Evolutionary conservation across 2,797 vertebrate genomes (phyloP), one percentile per base, ranked within the genome.

Genomic region (Lophura swinhoii): DNA sequence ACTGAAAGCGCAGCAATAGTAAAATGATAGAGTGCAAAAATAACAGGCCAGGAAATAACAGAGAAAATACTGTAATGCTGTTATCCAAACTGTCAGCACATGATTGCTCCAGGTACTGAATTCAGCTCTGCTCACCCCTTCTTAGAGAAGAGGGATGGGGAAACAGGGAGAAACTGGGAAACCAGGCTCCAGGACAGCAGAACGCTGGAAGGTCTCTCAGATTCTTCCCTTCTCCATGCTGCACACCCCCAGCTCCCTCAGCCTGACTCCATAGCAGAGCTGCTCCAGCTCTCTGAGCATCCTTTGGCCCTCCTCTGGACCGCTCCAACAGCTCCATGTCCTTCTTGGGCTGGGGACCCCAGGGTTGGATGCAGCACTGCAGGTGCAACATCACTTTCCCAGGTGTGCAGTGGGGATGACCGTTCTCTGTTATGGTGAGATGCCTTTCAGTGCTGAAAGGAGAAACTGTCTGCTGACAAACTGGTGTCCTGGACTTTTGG

Each of bases 21-120:
- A 24, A 69, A 91, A 91, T 83, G 66, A 95, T 11, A 43, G 88
- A 77, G 62, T 51, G 74, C 62, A 87, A 58, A 94, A 88, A 88
- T 21, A 88, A 55, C 69, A 33, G 84, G 71, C 26, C 59, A 68
- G 90, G 46, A 79, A 93, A 91, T 91, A 88, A 72, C 5, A 91
- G 33, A 74, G 86, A 55, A 87, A 87, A 84, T 6, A 14, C 70
- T 12, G n/a, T 31, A 29, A 72, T 0, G 4, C 4, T 85, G 67
- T 88, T 71, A 87, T 48, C 80, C 81, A 56, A 41, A 8, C 71
- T 74, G 84, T 35, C 81, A 87, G 88, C 49, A 14, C 49, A 43
- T 37, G 2, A 41, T 82, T n/a, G 62, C 81, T 88, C 29, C 90
- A 79, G 87, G 78, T 82, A 70, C 66, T 62, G 58, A 77, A 66